Base-by-base conservation (phyloP, 2,888 invertebrate species). In the Leucoptera coffeella region DNA sequence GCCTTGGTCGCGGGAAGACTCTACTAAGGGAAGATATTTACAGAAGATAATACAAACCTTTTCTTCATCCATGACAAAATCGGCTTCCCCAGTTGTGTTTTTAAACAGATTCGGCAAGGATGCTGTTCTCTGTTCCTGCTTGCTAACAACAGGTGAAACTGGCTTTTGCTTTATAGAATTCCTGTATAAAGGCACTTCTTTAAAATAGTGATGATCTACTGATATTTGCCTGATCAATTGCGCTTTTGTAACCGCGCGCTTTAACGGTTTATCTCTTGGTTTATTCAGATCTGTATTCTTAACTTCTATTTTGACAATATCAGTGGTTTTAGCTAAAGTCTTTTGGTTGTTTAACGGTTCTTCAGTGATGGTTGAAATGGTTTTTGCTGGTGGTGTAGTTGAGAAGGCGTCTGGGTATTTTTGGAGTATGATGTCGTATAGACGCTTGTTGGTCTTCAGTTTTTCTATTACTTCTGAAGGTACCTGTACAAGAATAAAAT, bases 91-190 rank as follows among this genome's bases (percentile, higher is more conserved):
- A 75, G 85, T 82, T 3, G 88, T 89, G 45, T 88, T 88, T 32
- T 80, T 75, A 43, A 84, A 89, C 43, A 94, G 89, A 51, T 94
- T 85, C 1, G 94, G 94, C 44, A 93, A 84, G 26, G 92, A 92
- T 2, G 85, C 87, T 2, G 91, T 88, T 32, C 84, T 72, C 21
- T 90, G 59, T 29, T 80, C 77, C 52, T 90, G 90, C 32, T 85
- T 79, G 33, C 82, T 81, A 29, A 85, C 81, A 44, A 84, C 88
- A 42, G 90, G 60, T 73, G 89, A 85, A 8, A 89, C 89, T 7
- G 87, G 87, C 23, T 90, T 77, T 51, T 90, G 86, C 71, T 88
- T 85, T 36, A 91, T 79, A 0, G 82, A 84, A 41, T 85, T 85
- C 34, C 85, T 77, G 46, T 85, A 85, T n/a, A 83, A 50, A 20